Conservation (phyloP, 2,797 vertebrate species). For the Nannoperca obscura region DNA sequence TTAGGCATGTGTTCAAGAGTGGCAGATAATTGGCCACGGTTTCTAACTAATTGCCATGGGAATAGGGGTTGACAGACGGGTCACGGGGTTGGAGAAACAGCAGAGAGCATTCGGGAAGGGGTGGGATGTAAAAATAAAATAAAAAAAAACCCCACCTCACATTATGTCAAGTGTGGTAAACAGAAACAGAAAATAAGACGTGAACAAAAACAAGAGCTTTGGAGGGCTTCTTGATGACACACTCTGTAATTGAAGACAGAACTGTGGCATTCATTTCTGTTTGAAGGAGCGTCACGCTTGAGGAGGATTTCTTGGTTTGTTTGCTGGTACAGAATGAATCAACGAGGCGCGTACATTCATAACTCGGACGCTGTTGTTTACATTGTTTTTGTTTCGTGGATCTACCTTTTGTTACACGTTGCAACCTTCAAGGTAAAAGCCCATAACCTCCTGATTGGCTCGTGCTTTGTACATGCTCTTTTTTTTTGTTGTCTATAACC, state of each 20-base stretch:
- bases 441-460: background rate
- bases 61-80: slow-evolving; percentile 70
- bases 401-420: background rate
- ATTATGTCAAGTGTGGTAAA: slow-evolving; percentile 32
- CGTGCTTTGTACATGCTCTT: no score
- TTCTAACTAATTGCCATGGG: slow-evolving; percentile 70
- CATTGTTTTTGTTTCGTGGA: background rate
- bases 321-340: slow-evolving; percentile 7
- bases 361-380: background rate
- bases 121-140: slow-evolving; percentile 38
- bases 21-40: slow-evolving; percentile 64
- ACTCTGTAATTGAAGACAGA: slow-evolving; percentile 58
- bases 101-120: slow-evolving; percentile 47
- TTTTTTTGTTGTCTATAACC: no score
- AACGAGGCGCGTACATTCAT: background rate
- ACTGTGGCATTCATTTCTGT: slow-evolving; percentile 33
- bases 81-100: slow-evolving; percentile 63
- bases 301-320: slow-evolving; percentile 15
- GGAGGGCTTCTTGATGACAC: slow-evolving; percentile 36
- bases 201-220: slow-evolving; percentile 50
- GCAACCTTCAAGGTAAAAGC: background rate
- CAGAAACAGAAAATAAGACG: slow-evolving; percentile 41
- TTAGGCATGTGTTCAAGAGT: slow-evolving; percentile 47
- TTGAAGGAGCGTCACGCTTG: slow-evolving; percentile 20
- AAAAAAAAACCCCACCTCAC: slow-evolving; percentile 29